Evolutionary conservation across 2,113 vertebrate species (phyloP).

Genomic region (Empidonax traillii): DNA sequence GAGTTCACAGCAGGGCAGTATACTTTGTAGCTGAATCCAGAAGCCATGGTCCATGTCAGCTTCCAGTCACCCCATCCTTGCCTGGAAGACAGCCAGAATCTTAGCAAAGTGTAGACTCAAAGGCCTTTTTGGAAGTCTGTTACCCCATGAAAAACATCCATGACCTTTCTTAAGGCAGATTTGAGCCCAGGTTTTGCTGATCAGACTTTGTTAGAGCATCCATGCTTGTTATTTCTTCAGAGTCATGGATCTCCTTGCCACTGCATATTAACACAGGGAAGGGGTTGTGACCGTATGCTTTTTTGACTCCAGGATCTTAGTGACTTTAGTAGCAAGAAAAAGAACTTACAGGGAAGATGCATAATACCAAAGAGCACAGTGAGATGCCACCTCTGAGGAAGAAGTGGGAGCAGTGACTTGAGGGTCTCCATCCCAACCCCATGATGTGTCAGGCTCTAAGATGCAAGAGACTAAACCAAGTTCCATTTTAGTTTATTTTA

Average conservation of each 20-base stretch:
- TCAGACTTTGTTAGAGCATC: neutral
- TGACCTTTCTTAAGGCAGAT: slow-evolving; percentile 28
- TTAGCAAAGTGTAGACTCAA: slow-evolving; percentile 28
- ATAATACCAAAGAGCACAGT: neutral
- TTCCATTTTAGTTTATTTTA: neutral
- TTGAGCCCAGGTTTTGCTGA: neutral
- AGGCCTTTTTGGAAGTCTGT: slow-evolving; percentile 48
- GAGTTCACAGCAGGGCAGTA: slow-evolving; percentile 7
- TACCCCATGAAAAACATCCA: slow-evolving; percentile 56
- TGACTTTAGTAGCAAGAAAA: neutral
- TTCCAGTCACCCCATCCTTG: slow-evolving; percentile 27
- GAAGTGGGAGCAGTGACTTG: neutral
- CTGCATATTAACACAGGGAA: neutral
- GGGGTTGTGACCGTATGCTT: neutral
- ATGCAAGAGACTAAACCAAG: neutral
- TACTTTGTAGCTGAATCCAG: slow-evolving; percentile 50
- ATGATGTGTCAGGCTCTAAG: neutral
- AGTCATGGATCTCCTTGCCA: neutral
- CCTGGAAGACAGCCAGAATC: slow-evolving; percentile 66
- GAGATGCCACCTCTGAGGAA: neutral
- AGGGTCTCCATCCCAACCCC: neutral
- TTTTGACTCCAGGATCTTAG: neutral
- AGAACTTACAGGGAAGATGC: neutral
- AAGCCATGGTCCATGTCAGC: slow-evolving; percentile 37
- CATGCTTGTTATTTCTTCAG: slow-evolving; percentile 17